These are phyloP conservation scores for Eidolon dupreanum DNA, from an alignment of 2,797 vertebrate species.

Conservation along the genomic window DNA sequence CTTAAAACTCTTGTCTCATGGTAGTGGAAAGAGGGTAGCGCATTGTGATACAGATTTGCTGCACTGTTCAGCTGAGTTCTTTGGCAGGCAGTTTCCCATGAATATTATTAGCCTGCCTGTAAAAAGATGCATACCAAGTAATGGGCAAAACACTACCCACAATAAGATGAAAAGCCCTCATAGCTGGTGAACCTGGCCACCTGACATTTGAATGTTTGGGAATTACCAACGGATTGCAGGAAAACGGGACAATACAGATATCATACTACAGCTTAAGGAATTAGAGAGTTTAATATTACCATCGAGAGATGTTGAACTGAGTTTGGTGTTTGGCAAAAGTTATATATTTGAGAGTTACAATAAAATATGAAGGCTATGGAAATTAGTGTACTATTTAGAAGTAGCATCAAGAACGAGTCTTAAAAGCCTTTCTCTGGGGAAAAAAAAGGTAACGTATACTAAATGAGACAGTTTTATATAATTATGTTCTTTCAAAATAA, in stretches of 20 bases:
- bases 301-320: conserved; percentile 30
- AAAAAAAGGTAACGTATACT: background rate
- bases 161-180: conserved; percentile 37
- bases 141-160: background rate
- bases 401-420: background rate
- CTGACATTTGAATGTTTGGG: conserved; percentile 50
- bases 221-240: conserved; percentile 45
- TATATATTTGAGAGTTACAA: background rate
- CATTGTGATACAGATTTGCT: conserved; percentile 65
- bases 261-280: conserved; percentile 41
- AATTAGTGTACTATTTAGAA: conserved; percentile 17
- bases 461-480: background rate
- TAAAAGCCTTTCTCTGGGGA: background rate
- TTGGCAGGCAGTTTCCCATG: conserved; percentile 62
- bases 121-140: conserved; percentile 60
- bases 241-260: conserved; percentile 7
- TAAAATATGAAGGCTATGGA: conserved; percentile 31
- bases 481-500: conserved; percentile 15
- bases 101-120: conserved; percentile 77
- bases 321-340: conserved; percentile 41
- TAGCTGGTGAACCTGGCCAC: background rate
- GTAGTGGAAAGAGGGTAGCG: background rate
- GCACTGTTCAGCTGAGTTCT: conserved; percentile 55
- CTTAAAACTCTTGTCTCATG: background rate
- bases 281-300: background rate